phyloP scores from a whole-genome alignment of 2,888 invertebrate species.

The Rhagium mordax region DNA sequence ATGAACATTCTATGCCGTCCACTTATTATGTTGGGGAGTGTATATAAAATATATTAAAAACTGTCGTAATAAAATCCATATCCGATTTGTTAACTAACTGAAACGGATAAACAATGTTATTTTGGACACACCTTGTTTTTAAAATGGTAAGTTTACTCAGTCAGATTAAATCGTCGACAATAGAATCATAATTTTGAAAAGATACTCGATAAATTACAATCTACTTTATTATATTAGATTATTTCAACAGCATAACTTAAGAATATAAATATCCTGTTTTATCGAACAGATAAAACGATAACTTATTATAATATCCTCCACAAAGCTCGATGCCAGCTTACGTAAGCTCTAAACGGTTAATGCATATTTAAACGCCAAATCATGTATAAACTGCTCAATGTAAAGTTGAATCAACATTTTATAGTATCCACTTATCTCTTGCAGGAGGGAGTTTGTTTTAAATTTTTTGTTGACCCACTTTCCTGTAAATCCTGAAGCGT shows the following conservation, averaged over 20 bases:
- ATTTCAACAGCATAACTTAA: neutral
- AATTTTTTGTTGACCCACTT: neutral
- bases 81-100: neutral
- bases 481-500: neutral
- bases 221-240: neutral
- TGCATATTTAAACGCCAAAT: neutral
- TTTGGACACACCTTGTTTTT: neutral
- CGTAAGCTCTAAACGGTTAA: neutral
- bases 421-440: neutral
- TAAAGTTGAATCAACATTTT: neutral
- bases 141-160: neutral
- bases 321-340: neutral
- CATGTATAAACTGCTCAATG: neutral
- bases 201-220: neutral
- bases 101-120: neutral
- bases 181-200: neutral
- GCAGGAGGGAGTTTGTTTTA: too few species aligned
- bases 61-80: neutral
- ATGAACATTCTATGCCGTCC: too few species aligned
- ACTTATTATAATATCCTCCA: neutral
- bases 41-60: neutral
- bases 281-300: neutral
- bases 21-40: too few species aligned
- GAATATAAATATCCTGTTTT: neutral
- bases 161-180: neutral